Base-by-base conservation (phyloP, 2,113 vertebrate genomes). In the Micronisus gabar region DNA sequence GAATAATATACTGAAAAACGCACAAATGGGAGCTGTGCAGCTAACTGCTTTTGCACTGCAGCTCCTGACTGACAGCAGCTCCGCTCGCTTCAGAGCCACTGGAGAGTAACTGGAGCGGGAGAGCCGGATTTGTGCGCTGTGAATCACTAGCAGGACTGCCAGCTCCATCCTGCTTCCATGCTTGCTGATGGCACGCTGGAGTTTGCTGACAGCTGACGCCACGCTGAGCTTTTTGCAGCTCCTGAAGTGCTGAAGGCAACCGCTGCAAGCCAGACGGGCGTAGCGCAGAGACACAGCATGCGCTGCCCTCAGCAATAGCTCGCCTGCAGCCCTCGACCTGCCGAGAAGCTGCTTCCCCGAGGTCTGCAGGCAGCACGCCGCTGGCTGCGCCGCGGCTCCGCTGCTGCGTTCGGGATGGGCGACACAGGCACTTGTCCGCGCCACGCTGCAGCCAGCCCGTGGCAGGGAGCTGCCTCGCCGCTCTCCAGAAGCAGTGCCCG, bases 331-430 rank as follows among this genome's bases (percentile, higher is more conserved):
- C 88, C 19, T 40, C 36, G 3, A 7, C 55, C 17, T 19, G 13
- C 0, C 0, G 0, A 40, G 18, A 41, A 21, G 58, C 48, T 9
- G 73, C 43, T 53, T 2, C 10, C 38, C 19, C 4, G 17, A n/a
- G 56, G 3, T 11, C 56, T 21, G 61, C 61, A 29, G 45, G 76
- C 41, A 72, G 85, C 88, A 43, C 34, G 0, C 15, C 7, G 16
- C 71, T 1, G 16, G 55, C 48, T 18, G 32, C 20, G 45, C 47
- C 0, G 0, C 50, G 20, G 62, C 47, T 50, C 47, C 19, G 81
- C 56, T 48, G 73, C 40, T 3, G 16, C 29, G 17, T 4, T 10
- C 6, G 12, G 27, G 25, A 18, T 8, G 76, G 47, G 20, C n/a
- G 30, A 23, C 9, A 15, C 78, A 55, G 32, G 11, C 72, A 7